These are phyloP conservation scores for Gymnarchus niloticus DNA, from an alignment of 2,113 vertebrate species.

Conservation along the genomic window DNA sequence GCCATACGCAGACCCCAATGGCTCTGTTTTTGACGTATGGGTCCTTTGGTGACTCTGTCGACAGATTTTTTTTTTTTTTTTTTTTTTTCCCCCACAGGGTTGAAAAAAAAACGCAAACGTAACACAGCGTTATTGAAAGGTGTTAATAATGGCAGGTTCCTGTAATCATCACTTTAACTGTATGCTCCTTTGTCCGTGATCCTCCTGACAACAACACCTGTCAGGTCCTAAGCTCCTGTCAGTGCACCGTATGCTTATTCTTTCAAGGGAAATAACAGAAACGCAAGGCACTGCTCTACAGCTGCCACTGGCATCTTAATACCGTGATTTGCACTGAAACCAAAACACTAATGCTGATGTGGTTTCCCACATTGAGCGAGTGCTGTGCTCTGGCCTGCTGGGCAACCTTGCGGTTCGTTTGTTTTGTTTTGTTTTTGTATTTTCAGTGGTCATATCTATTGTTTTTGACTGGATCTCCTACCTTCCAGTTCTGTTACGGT, in stretches of 20 bases:
- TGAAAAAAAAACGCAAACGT: neutral
- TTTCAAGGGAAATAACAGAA: neutral
- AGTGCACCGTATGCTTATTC: neutral
- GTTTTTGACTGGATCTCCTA: neutral
- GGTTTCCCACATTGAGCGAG: neutral
- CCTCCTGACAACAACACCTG: neutral
- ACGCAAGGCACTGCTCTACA: neutral
- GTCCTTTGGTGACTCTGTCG: neutral
- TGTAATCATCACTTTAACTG: neutral
- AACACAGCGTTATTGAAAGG: neutral
- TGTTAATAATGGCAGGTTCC: neutral
- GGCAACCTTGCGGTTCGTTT: neutral
- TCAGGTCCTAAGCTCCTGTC: neutral
- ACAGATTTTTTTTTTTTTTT: no score
- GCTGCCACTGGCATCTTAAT: neutral
- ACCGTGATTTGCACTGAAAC: neutral
- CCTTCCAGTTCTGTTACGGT: neutral
- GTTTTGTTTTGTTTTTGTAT: neutral
- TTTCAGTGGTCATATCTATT: neutral
- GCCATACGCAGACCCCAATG: neutral
- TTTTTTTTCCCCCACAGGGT: no score
- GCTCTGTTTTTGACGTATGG: neutral
- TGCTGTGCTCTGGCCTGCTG: no score
- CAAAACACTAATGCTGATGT: neutral
- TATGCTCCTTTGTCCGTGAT: neutral